Evolutionary conservation across 2,888 invertebrate species (phyloP).

Genomic region (Anthophora plumipes): DNA sequence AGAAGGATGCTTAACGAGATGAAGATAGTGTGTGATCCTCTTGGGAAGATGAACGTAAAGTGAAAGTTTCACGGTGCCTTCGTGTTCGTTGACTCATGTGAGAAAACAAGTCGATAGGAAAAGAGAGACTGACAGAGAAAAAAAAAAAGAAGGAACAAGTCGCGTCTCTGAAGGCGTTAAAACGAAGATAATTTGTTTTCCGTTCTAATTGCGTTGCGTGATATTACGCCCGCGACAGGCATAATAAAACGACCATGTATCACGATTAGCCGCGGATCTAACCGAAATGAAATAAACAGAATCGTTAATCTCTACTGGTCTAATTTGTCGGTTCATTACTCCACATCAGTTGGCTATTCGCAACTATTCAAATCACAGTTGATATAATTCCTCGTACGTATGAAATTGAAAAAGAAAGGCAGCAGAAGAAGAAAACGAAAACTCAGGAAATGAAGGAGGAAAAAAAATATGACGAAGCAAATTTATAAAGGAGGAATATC

Average conservation of each 20-base stretch:
- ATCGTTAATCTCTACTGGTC: conserved; percentile 32
- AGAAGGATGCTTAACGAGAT: too few relatives aligned
- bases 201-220: neutral
- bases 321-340: conserved; percentile 9
- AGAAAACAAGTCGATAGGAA: too few relatives aligned
- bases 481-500: conserved; percentile 11
- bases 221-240: neutral
- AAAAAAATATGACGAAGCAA: neutral
- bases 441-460: too few relatives aligned
- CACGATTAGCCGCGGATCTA: conserved; percentile 12
- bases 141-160: too few relatives aligned
- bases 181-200: conserved; percentile 11
- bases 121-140: too few relatives aligned
- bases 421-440: neutral
- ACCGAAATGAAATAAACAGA: conserved; percentile 21
- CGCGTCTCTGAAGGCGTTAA: neutral
- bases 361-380: neutral
- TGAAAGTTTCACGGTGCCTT: too few relatives aligned
- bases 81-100: too few relatives aligned
- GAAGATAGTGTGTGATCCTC: too few relatives aligned
- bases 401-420: neutral
- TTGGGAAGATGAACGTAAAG: too few relatives aligned
- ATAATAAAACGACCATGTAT: conserved; percentile 27
- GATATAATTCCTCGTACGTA: rapidly evolving
- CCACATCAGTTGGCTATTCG: neutral